Evolutionary conservation across 2,888 invertebrate genomes (phyloP).

Genomic region (Salticus scenicus): DNA sequence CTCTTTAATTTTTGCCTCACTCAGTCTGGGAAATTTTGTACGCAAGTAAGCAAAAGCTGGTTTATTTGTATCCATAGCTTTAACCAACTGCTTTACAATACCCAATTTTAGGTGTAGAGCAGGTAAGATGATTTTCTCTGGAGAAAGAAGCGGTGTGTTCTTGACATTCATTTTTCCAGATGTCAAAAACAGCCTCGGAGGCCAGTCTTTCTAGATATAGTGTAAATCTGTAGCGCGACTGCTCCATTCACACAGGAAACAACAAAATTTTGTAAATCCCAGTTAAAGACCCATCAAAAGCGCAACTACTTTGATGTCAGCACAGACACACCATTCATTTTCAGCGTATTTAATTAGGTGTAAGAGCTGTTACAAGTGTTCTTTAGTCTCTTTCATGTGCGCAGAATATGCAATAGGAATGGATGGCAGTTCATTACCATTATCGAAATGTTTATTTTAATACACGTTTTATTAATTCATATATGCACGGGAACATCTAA

Average conservation of each 20-base stretch:
- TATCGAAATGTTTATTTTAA: not conserved
- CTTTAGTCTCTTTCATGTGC: slow-evolving; percentile 68
- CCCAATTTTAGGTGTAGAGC: not conserved
- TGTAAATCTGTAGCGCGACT: slow-evolving; percentile 31
- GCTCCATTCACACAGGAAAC: slow-evolving; percentile 15
- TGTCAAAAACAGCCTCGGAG: not conserved
- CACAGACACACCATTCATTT: slow-evolving; percentile 68
- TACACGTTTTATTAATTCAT: too few species aligned
- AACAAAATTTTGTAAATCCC: slow-evolving; percentile 13
- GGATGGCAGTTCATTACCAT: slow-evolving; percentile 39
- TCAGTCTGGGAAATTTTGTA: not conserved
- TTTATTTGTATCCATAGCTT: not conserved
- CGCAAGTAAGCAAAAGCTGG: not conserved
- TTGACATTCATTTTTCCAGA: slow-evolving; percentile 15
- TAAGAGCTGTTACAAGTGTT: slow-evolving; percentile 69
- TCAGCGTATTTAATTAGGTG: slow-evolving; percentile 58
- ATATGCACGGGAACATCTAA: too few species aligned
- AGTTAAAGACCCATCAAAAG: too few species aligned
- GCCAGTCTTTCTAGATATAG: slow-evolving; percentile 23
- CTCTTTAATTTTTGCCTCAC: not conserved
- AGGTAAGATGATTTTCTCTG: not conserved
- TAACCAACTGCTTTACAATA: not conserved
- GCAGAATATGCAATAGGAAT: slow-evolving; percentile 67
- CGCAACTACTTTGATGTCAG: slow-evolving; percentile 65
- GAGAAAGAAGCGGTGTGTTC: not conserved